Conservation (phyloP, 2,113 vertebrate genomes). For the Dicentrarchus labrax region DNA sequence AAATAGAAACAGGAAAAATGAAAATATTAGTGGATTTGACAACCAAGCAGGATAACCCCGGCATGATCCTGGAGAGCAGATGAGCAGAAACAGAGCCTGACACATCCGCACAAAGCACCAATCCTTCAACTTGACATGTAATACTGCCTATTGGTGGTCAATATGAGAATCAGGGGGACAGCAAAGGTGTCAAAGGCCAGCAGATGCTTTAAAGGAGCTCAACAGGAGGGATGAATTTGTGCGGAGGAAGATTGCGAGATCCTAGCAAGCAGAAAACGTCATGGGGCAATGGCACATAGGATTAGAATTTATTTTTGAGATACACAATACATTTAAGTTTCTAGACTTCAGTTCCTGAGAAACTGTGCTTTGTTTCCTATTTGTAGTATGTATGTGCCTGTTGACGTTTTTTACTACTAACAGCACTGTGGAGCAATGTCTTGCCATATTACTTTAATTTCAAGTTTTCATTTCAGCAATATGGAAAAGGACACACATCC, state of each 20-base stretch:
- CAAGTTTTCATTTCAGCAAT: background rate
- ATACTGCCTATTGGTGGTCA: conserved; percentile 65
- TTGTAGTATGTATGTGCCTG: background rate
- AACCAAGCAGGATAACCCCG: conserved; percentile 38
- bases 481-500: background rate
- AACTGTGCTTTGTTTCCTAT: background rate
- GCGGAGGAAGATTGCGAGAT: conserved; percentile 20
- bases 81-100: conserved; percentile 55
- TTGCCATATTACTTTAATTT: background rate
- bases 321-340: background rate
- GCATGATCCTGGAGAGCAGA: conserved; percentile 36
- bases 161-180: conserved; percentile 57
- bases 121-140: conserved; percentile 67
- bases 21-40: conserved; percentile 68
- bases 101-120: conserved; percentile 37
- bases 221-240: conserved; percentile 37
- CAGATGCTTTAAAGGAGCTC: conserved; percentile 50
- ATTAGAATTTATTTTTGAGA: background rate
- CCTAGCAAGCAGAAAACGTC: conserved; percentile 7
- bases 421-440: background rate
- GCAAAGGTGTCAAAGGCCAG: conserved; percentile 49
- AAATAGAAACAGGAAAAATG: conserved; percentile 61
- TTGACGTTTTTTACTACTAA: no score
- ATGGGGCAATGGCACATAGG: background rate
- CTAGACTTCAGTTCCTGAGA: background rate